Conservation (phyloP, 2,113 vertebrate genomes). For the Nyctibius bracteatus region DNA sequence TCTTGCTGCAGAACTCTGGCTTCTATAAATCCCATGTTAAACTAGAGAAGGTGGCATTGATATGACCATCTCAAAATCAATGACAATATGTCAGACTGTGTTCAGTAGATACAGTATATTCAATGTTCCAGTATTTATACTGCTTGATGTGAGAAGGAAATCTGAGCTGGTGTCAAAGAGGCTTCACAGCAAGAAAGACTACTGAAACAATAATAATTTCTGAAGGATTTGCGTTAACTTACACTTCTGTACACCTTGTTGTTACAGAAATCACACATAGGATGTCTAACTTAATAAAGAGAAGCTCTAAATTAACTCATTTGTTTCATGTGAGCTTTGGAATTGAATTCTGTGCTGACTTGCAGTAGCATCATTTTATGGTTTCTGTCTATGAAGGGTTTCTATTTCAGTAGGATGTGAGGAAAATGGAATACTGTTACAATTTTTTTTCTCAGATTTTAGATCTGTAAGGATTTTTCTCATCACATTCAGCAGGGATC, state of each 20-base stretch:
- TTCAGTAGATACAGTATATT: not conserved
- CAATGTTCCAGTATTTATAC: not conserved
- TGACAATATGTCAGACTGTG: not conserved
- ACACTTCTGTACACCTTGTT: not conserved
- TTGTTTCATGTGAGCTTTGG: not conserved
- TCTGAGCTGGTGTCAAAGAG: not conserved
- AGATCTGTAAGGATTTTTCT: not conserved
- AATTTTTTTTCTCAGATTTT: not conserved
- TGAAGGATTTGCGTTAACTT: not conserved
- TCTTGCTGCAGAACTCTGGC: not conserved
- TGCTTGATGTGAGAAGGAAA: not conserved
- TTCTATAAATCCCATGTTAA: not conserved
- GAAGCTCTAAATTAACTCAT: not conserved
- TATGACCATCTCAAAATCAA: not conserved
- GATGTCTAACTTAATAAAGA: not conserved
- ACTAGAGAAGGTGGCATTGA: not conserved
- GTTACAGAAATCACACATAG: not conserved
- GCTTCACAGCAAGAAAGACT: not conserved
- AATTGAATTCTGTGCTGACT: not conserved
- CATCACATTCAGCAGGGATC: not conserved
- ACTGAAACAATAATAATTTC: not conserved
- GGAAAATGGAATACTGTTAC: not conserved
- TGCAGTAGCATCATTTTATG: not conserved
- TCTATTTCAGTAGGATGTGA: not conserved
- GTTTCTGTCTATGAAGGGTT: not conserved